A percentile compares a stretch with the other conserved stretches of the same genome.
Conservation (phyloP, 2,113 vertebrate species). For the Desmodus rotundus region DNA sequence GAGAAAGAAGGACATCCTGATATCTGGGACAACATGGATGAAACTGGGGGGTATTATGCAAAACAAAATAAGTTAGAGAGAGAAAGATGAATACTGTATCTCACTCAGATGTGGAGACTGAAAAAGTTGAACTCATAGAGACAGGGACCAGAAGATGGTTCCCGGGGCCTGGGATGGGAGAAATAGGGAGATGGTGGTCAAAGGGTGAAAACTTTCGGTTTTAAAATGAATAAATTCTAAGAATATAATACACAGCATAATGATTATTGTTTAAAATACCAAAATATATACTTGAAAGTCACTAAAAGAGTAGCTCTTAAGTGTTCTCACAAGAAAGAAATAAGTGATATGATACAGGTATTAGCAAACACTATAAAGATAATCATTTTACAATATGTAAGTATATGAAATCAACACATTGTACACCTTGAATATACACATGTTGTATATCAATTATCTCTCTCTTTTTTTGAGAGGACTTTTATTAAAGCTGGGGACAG, state of each 20-base stretch:
- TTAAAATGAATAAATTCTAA: not conserved
- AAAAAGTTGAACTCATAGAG: not conserved
- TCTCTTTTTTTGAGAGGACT: too few species aligned
- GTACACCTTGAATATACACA: not conserved
- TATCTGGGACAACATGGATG: not conserved
- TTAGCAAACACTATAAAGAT: not conserved
- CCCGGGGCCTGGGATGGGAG: not conserved
- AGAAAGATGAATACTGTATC: not conserved
- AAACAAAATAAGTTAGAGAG: not conserved
- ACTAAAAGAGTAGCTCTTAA: not conserved
- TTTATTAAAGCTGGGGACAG: too few species aligned
- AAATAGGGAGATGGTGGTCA: not conserved
- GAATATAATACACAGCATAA: not conserved
- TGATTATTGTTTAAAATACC: not conserved
- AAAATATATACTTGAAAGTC: not conserved
- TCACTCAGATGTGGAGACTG: not conserved
- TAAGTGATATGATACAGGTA: not conserved
- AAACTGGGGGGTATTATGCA: not conserved
- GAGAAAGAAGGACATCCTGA: not conserved
- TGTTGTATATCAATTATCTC: not conserved
- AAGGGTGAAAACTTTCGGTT: not conserved
- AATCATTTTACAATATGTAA: not conserved
- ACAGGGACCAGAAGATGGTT: not conserved
- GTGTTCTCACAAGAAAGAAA: not conserved
- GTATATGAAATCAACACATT: not conserved